Percentiles rank a stretch among this genome's conserved stretches.
These are phyloP conservation scores for Melospiza georgiana DNA, from an alignment of 2,113 vertebrate species.

Conservation along the genomic window DNA sequence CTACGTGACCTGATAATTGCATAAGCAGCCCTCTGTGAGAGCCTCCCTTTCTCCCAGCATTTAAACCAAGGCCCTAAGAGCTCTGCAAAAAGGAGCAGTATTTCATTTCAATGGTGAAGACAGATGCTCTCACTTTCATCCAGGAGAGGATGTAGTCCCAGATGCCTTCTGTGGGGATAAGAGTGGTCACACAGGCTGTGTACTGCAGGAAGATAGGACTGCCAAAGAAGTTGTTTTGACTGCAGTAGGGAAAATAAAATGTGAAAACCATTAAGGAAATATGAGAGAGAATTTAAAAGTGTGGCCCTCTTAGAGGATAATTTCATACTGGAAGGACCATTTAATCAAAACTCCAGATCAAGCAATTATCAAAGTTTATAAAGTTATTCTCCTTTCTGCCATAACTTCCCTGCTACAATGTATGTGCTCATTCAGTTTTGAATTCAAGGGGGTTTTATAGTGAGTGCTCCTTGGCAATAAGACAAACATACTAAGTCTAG, in stretches of 20 bases:
- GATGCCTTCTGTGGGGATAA: neutral
- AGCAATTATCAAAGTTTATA: neutral
- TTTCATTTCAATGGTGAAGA: neutral
- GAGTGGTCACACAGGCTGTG: neutral
- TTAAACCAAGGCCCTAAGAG: neutral
- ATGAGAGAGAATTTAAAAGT: conserved; percentile 4
- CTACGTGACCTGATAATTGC: neutral
- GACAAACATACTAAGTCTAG: neutral
- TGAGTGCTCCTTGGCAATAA: neutral
- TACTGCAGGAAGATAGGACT: neutral
- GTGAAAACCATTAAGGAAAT: conserved; percentile 45
- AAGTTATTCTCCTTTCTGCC: neutral
- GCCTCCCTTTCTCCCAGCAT: neutral
- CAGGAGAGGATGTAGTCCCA: neutral
- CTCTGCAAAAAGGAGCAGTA: neutral
- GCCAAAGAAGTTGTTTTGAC: conserved; percentile 62
- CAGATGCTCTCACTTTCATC: conserved; percentile 20
- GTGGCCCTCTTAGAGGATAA: neutral
- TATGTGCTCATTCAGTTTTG: neutral
- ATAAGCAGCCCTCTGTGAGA: neutral
- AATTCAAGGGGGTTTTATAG: neutral
- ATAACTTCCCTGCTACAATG: neutral
- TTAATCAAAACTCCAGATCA: conserved; percentile 7
- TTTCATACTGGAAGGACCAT: neutral
- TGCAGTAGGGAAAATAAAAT: conserved; percentile 15